Base-by-base conservation (phyloP, 2,888 invertebrate genomes). In the Pycnomerus fuliginosus region DNA sequence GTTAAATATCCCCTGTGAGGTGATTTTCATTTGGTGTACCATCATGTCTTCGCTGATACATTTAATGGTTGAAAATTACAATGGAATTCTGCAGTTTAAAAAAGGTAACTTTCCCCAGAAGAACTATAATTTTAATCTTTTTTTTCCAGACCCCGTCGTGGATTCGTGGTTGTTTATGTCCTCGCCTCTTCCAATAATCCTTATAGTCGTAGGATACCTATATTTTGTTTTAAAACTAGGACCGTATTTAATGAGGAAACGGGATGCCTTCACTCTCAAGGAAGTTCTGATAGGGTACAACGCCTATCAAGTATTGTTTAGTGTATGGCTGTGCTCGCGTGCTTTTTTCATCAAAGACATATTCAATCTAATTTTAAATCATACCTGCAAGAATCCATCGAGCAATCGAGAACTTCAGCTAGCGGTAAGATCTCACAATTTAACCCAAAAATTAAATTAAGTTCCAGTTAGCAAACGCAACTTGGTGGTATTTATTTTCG, bases 261-360 rank as follows among this genome's bases (percentile, higher is more conserved):
- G 82, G 48, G 81, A 85, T 48, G 82, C 88, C 0, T 85, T 83
- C 61, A 80, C 88, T 54, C 67, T 94, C 39, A 85, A 89, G 61
- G 76, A 78, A 29, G 65, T 85, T 0, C 80, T 94, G 64, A 79
- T 90, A 11, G 64, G 79, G 1, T 96, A 95, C 72, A 96, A 96
- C 65, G 79, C 86, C n/a, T 83, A 85, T 39, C 94, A 95, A 80
- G 92, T 95, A 3, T 29, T 87, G 8, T 85, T 92, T 72, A 94
- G 92, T 60, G 69, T 83, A 8, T 93, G 82, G 76, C 75, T 93
- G 56, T 77, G 80, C 48, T 65, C 74, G 13, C 59, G 61, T 36
- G 62, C 59, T 1, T 44, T 81, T 70, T 61, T 69, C 59, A 61
- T 65, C 16, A 60, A 63, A 33, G 54, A 57, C 30, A 57, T 57